phyloP scores from a whole-genome alignment of 2,113 vertebrate species.

The Paedocypris sp. region DNA sequence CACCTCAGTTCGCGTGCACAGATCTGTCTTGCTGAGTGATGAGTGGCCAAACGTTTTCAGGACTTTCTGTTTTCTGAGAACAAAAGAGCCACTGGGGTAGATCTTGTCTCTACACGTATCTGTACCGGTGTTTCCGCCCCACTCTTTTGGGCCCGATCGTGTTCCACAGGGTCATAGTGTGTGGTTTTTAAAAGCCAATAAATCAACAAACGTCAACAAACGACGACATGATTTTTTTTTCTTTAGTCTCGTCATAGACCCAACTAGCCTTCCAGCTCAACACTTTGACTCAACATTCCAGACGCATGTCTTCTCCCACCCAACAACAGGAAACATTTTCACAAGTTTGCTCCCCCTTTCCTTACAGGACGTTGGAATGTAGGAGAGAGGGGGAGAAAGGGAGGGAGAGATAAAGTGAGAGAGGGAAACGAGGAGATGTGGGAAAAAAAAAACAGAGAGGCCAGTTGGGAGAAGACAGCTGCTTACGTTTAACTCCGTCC shows the following conservation, averaged over 20 bases:
- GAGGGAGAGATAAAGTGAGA: no score
- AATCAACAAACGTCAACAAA: constrained; percentile 23
- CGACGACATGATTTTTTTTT: background rate
- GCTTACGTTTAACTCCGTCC: constrained; percentile 24
- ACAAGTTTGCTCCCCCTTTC: constrained; percentile 17
- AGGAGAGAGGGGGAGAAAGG: no score
- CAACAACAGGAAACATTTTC: constrained; percentile 34
- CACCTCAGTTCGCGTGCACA: constrained; percentile 1
- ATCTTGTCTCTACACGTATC: constrained; percentile 37
- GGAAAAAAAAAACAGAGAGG: no score
- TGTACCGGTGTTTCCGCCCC: constrained; percentile 27
- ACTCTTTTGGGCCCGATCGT: constrained; percentile 21
- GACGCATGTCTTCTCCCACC: constrained; percentile 20
- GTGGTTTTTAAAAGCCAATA: constrained; percentile 20
- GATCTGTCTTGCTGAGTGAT: constrained; percentile 30
- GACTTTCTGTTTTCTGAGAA: constrained; percentile 23
- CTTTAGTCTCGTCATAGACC: constrained; percentile 6
- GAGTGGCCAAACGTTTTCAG: constrained; percentile 15
- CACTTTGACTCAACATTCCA: constrained; percentile 24
- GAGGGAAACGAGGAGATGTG: no score
- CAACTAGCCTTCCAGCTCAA: background rate
- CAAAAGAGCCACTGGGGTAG: constrained; percentile 28
- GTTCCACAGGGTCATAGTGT: background rate
- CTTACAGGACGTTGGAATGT: constrained; percentile 33
- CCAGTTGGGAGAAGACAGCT: constrained; percentile 27